phyloP scores from a whole-genome alignment of 2,113 vertebrate species.

The Urocynchramus pylzowi region DNA sequence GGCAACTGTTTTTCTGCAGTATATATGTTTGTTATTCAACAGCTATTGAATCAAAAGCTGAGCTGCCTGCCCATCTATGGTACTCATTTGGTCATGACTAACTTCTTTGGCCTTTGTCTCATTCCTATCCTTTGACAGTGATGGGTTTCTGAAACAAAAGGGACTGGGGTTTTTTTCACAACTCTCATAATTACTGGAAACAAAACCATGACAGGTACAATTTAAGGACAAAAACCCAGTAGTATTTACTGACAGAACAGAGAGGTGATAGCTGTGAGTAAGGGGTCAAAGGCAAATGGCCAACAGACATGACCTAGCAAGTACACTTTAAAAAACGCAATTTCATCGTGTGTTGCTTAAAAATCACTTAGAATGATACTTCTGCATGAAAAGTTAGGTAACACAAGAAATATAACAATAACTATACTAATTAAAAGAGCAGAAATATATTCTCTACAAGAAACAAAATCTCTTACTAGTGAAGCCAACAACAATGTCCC shows the following conservation, averaged over 20 bases:
- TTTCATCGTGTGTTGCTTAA: neutral
- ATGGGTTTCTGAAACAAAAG: conserved; percentile 46
- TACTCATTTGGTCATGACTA: conserved; percentile 56
- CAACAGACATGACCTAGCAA: neutral
- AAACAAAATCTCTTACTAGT: neutral
- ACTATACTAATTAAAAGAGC: neutral
- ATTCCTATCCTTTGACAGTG: conserved; percentile 63
- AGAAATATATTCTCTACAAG: neutral
- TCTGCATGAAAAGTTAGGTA: neutral
- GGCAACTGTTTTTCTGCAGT: neutral
- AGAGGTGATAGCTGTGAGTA: neutral
- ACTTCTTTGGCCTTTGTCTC: conserved; percentile 57
- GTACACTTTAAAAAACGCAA: neutral
- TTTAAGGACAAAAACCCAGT: neutral
- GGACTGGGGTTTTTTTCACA: conserved; percentile 34
- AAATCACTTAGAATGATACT: neutral
- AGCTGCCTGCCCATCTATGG: conserved; percentile 63
- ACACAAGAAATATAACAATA: neutral
- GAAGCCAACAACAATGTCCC: neutral
- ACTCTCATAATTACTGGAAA: neutral
- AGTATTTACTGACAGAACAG: neutral
- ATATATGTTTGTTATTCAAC: conserved; percentile 33
- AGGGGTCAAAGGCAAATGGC: neutral
- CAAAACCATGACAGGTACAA: conserved; percentile 16
- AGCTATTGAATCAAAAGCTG: conserved; percentile 39